A percentile compares a stretch with the other conserved stretches of the same genome.
These are phyloP conservation scores for Sitta carolinensis DNA, from an alignment of 2,797 vertebrate genomes.

Conservation along the genomic window DNA sequence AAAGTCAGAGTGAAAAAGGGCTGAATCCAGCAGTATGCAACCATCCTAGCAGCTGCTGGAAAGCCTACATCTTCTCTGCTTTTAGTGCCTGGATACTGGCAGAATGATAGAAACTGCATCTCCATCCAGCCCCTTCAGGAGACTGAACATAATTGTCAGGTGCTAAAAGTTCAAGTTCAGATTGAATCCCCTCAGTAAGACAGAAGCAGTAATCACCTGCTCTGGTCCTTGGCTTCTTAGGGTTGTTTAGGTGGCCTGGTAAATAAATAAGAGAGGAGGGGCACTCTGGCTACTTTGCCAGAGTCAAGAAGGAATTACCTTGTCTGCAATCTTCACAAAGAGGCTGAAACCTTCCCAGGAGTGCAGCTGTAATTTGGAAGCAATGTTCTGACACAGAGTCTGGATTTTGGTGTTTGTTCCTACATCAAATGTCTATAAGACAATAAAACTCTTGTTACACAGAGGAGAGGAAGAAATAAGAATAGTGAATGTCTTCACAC, in stretches of 20 bases:
- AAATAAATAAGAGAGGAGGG: background rate
- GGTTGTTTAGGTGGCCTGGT: background rate
- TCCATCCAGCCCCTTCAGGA: background rate
- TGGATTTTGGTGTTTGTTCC: constrained; percentile 82
- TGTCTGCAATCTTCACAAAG: constrained; percentile 92
- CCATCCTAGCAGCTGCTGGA: background rate
- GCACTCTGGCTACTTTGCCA: background rate
- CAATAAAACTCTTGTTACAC: background rate
- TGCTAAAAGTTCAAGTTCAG: background rate
- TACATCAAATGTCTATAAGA: constrained; percentile 85
- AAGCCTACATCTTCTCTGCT: background rate
- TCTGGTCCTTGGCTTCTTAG: background rate
- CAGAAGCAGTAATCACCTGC: background rate
- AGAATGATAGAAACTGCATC: background rate
- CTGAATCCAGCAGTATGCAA: background rate
- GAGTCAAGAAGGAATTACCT: constrained; percentile 75
- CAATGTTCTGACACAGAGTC: constrained; percentile 82
- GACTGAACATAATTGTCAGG: background rate
- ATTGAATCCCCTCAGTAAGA: background rate
- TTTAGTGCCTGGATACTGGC: background rate
- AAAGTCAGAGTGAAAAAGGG: background rate
- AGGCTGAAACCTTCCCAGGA: constrained; percentile 92
- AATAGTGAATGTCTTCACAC: background rate
- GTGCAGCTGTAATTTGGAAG: constrained; percentile 78
- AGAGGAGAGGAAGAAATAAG: background rate